Base-by-base conservation (phyloP, 2,888 invertebrate species). In the Ditula angustiorana region DNA sequence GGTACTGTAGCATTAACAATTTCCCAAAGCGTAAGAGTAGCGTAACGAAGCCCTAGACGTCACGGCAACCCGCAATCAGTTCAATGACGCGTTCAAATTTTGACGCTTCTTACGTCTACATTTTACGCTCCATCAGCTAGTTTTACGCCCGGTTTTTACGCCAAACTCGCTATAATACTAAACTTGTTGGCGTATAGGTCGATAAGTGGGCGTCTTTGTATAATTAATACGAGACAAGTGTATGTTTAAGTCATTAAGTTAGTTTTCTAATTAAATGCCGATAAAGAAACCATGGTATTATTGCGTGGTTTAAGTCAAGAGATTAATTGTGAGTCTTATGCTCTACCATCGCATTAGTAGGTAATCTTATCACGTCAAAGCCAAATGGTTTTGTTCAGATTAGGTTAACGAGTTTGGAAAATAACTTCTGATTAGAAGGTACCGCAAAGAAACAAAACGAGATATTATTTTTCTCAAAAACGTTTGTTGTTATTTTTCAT, bases 191-290 rank as follows among this genome's bases (percentile, higher is more conserved):
- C 58, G 47, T 50, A 52, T 58, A 59, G 58, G 52, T 59, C 58
- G 57, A 52, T 53, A 46, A 53, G 52, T 59, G 41, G 44, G 37
- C 37, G 53, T 76, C 74, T 74, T 72, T 62, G 72, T 74, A 73
- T 80, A 80, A 77, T 81, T 82, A 77, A 79, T 50, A 60, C 33
- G 56, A 47, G 47, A 56, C 52, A 63, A 44, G 65, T 64, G 47
- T 66, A 64, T 67, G 50, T 50, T 58, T 65, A 65, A 62, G 57
- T 55, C 28, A 60, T 61, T 62, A 64, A 83, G 83, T 86, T 82
- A 83, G 86, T 85, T 84, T 83, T 85, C 84, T 87, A 86, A 86
- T 88, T 88, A 88, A 88, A 88, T 86, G 87, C 76, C 87, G 85
- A 85, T 87, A 84, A 85, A 88, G 86, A 88, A 89, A 89, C 80